Base-by-base conservation (phyloP, 1,140 invertebrate species). In the Akabosia matsudoensis region DNA sequence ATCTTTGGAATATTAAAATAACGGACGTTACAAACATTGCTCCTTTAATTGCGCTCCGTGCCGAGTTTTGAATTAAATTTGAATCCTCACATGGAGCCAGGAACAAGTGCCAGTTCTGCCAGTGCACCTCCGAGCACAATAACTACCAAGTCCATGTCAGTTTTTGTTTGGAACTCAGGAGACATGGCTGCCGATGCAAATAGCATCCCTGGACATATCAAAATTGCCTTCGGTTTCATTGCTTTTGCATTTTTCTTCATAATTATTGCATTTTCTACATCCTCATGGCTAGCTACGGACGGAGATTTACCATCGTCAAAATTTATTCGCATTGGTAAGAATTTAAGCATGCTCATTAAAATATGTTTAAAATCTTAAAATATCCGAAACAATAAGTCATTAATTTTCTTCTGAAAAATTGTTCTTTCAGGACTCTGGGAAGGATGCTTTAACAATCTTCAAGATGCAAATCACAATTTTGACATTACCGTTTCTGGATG, bases 221-320 rank as follows among this genome's bases (percentile, higher is more conserved):
- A 74, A 84, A 88, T 89, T 82, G 91, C 92, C n/a, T 86, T 91
- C 34, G 85, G 85, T 33, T 88, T 90, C 82, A 90, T 91, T 72
- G 84, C 85, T 31, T 79, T 91, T 56, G 91, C 90, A 26, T 91
- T 92, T 83, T 76, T 93, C 78, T 90, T 93, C 76, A 90, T 96
- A 78, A 84, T 97, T 3, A 90, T 97, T 75, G 91, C 95, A 1
- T 98, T 97, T 85, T 91, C 91, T 74, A 95, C 94, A 81, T 95
- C 95, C 30, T 93, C 93, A 84, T 98, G 96, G 96, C 85, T 98
- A 28, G 91, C 93, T 80, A 93, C 92, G 18, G 93, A 96, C 86
- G 92, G 92, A 1, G 89, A 91, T 85, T 85, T 94, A 24, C 86
- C 88, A 77, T 88, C 92, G 81, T 91, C 92, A 18, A 90, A 92